Percentiles rank a stretch among this genome's conserved stretches.
phyloP scores from a whole-genome alignment of 2,888 invertebrate species.

The Agrilus mali region DNA sequence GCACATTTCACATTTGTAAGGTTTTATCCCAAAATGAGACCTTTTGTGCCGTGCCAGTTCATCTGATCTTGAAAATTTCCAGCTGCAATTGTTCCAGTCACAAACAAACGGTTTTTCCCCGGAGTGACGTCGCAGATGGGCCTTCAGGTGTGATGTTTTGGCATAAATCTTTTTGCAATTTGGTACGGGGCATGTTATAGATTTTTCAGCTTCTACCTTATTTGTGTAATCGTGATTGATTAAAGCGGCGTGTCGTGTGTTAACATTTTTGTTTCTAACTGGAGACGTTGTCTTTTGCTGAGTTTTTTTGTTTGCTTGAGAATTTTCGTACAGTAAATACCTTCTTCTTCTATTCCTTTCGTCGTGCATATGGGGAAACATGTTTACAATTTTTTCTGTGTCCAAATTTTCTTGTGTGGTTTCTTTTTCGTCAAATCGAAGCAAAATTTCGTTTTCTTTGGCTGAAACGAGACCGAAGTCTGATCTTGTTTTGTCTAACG shows the following conservation, averaged over 20 bases:
- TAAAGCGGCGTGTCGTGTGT: conserved; percentile 16
- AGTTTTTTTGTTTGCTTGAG: conserved; percentile 15
- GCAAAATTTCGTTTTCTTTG: too few relatives aligned
- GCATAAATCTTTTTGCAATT: conserved; percentile 73
- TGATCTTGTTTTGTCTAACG: too few relatives aligned
- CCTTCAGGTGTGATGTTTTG: conserved; percentile 81
- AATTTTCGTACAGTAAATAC: conserved; percentile 30
- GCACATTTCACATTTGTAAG: conserved; percentile 81
- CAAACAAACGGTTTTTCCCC: conserved; percentile 50
- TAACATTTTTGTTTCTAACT: conserved; percentile 6
- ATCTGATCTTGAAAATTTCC: conserved; percentile 91
- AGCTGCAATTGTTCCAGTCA: conserved; percentile 61
- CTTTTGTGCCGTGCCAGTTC: conserved; percentile 85
- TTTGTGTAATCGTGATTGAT: conserved; percentile 26
- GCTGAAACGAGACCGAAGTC: too few relatives aligned
- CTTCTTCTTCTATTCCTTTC: conserved; percentile 29
- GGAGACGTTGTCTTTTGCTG: conserved; percentile 11
- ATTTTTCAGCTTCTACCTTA: conserved; percentile 35
- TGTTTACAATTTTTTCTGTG: conserved; percentile 18
- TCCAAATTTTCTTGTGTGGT: too few relatives aligned
- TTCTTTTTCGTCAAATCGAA: too few relatives aligned
- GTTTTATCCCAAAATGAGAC: conserved; percentile 92
- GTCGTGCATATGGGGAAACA: conserved; percentile 31
- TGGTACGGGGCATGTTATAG: conserved; percentile 56
- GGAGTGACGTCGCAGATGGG: conserved; percentile 72